Conservation (phyloP, 2,888 invertebrate species). For the Trisateles emortualis region DNA sequence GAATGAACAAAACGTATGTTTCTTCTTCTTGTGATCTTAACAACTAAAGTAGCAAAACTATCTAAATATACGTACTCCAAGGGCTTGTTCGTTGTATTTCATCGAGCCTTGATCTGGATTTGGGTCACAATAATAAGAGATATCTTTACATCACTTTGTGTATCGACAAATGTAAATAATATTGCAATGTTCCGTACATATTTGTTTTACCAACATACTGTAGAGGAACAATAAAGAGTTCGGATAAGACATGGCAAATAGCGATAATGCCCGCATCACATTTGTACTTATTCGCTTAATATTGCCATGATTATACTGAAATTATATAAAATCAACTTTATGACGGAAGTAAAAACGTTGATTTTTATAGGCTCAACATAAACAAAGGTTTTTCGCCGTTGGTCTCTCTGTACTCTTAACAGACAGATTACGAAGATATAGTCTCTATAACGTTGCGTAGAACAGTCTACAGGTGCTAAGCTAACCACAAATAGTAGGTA, state of each 20-base stretch:
- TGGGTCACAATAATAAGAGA: constrained; percentile 27
- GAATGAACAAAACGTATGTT: neutral
- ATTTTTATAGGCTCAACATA: too few species aligned
- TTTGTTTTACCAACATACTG: constrained; percentile 10
- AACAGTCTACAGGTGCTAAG: too few species aligned
- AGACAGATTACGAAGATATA: too few species aligned
- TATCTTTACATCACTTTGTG: constrained; percentile 5
- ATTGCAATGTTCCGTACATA: neutral
- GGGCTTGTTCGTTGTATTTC: constrained; percentile 9
- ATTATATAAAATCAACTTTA: too few species aligned
- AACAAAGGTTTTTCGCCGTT: too few species aligned
- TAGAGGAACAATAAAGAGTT: constrained; percentile 3
- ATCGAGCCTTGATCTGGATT: constrained; percentile 31
- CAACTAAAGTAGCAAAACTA: neutral
- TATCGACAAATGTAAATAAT: constrained; percentile 4
- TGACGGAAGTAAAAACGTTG: too few species aligned
- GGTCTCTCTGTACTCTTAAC: too few species aligned
- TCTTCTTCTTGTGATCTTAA: neutral
- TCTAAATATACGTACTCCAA: neutral
- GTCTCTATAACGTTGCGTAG: too few species aligned
- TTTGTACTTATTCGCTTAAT: too few species aligned
- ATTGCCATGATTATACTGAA: too few species aligned
- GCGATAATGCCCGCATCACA: too few species aligned
- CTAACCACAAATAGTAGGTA: too few species aligned
- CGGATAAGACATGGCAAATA: neutral